Percentiles rank a stretch among this genome's conserved stretches.
Evolutionary conservation across 2,888 invertebrate genomes (phyloP).

Genomic region (Drosophila nr. medialis): DNA sequence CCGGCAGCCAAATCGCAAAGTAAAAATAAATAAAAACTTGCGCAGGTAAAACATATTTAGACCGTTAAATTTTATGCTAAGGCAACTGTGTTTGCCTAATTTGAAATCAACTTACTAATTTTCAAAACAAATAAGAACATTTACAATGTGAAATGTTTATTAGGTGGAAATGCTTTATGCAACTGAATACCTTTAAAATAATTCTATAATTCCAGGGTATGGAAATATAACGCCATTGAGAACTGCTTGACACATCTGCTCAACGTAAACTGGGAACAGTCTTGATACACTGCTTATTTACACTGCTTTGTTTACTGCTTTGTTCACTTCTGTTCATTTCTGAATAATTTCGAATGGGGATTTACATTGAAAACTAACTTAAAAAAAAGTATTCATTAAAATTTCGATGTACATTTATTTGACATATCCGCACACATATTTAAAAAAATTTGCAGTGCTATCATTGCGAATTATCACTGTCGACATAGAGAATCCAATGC

Average conservation of each 20-base stretch:
- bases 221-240: background rate
- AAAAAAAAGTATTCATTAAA: background rate
- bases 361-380: background rate
- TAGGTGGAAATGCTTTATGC: background rate
- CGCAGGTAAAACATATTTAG: conserved; percentile 38
- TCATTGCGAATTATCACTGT: conserved; percentile 36
- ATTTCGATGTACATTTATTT: background rate
- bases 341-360: background rate
- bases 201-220: background rate
- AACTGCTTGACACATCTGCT: background rate
- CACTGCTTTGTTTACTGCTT: background rate
- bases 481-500: conserved; percentile 32
- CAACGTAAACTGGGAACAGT: background rate
- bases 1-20: conserved; percentile 43
- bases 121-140: background rate
- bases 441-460: background rate
- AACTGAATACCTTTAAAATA: background rate
- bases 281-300: accelerated
- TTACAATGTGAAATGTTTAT: background rate
- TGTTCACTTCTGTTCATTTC: background rate
- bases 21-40: conserved; percentile 36
- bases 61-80: background rate
- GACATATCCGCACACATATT: background rate
- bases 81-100: conserved; percentile 7
- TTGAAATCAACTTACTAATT: background rate